phyloP scores from a whole-genome alignment of 2,888 invertebrate species.

The Papilio protenor region DNA sequence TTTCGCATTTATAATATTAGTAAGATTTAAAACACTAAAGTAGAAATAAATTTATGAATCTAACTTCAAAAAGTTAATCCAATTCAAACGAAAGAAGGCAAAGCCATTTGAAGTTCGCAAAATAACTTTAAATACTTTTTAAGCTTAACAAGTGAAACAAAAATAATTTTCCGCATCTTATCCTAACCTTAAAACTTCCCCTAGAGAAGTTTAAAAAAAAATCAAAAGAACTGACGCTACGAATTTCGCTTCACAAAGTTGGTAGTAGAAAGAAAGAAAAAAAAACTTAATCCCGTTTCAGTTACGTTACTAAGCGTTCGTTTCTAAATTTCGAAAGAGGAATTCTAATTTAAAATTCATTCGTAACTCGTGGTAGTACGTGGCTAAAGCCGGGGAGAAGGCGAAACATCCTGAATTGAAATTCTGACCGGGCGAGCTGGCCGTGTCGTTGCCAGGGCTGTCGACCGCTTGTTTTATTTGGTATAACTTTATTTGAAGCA shows the following conservation, averaged over 20 bases:
- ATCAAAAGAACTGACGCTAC: slow-evolving; percentile 34
- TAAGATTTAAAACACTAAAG: not conserved
- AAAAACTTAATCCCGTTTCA: slow-evolving; percentile 46
- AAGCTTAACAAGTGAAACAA: slow-evolving; percentile 32
- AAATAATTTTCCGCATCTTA: slow-evolving; percentile 40
- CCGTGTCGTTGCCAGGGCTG: slow-evolving; percentile 46
- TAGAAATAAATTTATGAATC: not conserved
- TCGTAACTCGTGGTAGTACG: slow-evolving; percentile 67
- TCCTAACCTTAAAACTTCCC: slow-evolving; percentile 26
- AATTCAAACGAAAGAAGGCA: slow-evolving; percentile 20
- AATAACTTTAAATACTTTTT: slow-evolving; percentile 28
- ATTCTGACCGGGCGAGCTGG: slow-evolving; percentile 72
- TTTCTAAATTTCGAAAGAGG: slow-evolving; percentile 56
- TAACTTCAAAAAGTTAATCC: slow-evolving; percentile 12
- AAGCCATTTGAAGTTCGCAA: slow-evolving; percentile 25
- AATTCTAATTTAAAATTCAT: slow-evolving; percentile 77
- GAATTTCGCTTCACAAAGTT: slow-evolving; percentile 38
- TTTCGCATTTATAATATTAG: no score
- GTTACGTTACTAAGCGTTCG: slow-evolving; percentile 48
- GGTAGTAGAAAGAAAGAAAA: slow-evolving; percentile 43
- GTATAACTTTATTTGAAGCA: slow-evolving; percentile 26
- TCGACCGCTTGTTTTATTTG: slow-evolving; percentile 34
- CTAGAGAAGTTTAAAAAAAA: slow-evolving; percentile 42
- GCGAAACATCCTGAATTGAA: slow-evolving; percentile 76
- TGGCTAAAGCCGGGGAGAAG: slow-evolving; percentile 65